Percentiles rank a stretch among this genome's conserved stretches.
Conservation (phyloP, 2,888 invertebrate genomes). For the Eupithecia subumbrata region DNA sequence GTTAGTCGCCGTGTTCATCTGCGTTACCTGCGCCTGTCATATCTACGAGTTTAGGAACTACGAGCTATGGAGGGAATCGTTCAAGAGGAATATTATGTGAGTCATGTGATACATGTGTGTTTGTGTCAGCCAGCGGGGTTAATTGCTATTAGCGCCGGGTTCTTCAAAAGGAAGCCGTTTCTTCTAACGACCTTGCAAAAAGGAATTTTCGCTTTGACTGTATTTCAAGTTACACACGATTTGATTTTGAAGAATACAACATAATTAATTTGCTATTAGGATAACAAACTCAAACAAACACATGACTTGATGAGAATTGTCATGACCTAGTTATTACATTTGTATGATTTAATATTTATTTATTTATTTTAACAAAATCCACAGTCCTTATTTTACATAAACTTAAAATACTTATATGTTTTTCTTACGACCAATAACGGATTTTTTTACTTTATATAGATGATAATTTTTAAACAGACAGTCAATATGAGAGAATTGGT, state of each 20-base stretch:
- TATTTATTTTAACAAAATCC: too few species aligned
- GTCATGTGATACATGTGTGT: slow-evolving; percentile 56
- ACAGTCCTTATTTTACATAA: too few species aligned
- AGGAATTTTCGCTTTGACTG: background rate
- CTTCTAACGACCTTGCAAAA: background rate
- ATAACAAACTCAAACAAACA: too few species aligned
- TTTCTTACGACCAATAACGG: too few species aligned
- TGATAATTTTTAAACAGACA: too few species aligned
- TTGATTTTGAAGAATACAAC: background rate
- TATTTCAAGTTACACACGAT: background rate
- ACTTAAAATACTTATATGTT: too few species aligned
- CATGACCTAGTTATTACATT: too few species aligned
- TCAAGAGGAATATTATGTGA: slow-evolving; percentile 93
- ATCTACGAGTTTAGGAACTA: slow-evolving; percentile 91
- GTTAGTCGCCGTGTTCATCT: slow-evolving; percentile 89
- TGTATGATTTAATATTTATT: too few species aligned
- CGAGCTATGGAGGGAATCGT: slow-evolving; percentile 89
- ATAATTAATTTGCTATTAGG: too few species aligned
- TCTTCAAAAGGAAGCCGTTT: background rate
- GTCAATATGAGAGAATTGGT: too few species aligned
- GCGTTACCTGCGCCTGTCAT: slow-evolving; percentile 92
- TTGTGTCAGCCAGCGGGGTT: background rate
- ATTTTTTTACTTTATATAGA: too few species aligned
- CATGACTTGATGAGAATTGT: too few species aligned
- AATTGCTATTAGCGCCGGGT: background rate